Conservation (phyloP, 2,888 invertebrate species). For the Volucella inanis region DNA sequence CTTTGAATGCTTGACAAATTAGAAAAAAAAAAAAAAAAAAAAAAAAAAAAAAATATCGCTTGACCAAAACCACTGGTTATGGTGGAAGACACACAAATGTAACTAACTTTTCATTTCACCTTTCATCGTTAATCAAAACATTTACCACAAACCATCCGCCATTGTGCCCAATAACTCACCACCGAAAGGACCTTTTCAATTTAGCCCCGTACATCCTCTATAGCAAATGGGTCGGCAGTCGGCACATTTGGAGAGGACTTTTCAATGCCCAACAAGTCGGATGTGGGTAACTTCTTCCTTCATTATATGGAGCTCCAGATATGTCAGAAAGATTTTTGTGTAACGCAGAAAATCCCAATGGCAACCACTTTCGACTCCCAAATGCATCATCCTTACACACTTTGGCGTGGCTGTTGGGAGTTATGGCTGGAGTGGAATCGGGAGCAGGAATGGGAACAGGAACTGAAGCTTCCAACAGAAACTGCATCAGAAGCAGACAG, state of each 20-base stretch:
- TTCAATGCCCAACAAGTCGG: neutral
- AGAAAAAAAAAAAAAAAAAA: neutral
- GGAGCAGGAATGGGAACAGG: too few species aligned
- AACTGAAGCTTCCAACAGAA: too few species aligned
- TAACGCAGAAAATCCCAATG: slow-evolving; percentile 62
- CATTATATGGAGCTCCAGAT: slow-evolving; percentile 36
- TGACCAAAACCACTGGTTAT: slow-evolving; percentile 10
- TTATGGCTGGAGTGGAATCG: too few species aligned
- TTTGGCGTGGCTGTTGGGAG: too few species aligned
- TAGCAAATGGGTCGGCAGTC: slow-evolving; percentile 39
- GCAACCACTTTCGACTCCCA: slow-evolving; percentile 53
- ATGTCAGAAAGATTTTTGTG: slow-evolving; percentile 59
- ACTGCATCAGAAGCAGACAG: too few species aligned
- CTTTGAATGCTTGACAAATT: neutral
- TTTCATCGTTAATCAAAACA: slow-evolving; percentile 73
- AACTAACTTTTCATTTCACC: slow-evolving; percentile 63
- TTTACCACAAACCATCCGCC: slow-evolving; percentile 66
- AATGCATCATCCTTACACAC: slow-evolving; percentile 34
- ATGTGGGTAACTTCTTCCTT: slow-evolving; percentile 39
- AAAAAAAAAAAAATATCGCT: slow-evolving; percentile 2
- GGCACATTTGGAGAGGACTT: slow-evolving; percentile 36
- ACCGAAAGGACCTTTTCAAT: slow-evolving; percentile 17
- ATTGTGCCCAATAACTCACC: slow-evolving; percentile 41
- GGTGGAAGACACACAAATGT: slow-evolving; percentile 44
- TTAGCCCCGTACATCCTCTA: neutral